These are phyloP conservation scores for Sigmodon hispidus DNA, from an alignment of 2,113 vertebrate genomes.

Conservation along the genomic window DNA sequence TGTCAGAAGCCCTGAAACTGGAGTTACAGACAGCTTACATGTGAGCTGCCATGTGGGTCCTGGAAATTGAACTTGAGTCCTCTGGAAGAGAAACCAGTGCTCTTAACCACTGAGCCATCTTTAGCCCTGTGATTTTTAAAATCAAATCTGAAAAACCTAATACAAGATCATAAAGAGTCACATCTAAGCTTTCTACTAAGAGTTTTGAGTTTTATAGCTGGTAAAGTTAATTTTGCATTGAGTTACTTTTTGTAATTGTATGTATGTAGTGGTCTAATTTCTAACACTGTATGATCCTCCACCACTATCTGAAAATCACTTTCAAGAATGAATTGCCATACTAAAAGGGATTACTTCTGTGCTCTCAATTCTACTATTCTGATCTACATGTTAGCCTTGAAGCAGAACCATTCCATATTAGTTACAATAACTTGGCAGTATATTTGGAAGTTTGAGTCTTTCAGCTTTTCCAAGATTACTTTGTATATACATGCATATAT, in stretches of 20 bases:
- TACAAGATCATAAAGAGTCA: background rate
- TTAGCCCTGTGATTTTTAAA: background rate
- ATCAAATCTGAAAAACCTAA: slow-evolving; percentile 39
- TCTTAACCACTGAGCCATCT: background rate
- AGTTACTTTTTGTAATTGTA: background rate
- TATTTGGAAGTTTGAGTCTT: background rate
- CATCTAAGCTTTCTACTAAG: background rate
- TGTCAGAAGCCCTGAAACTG: background rate
- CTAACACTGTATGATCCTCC: background rate
- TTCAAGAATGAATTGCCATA: slow-evolving; percentile 43
- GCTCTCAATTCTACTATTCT: background rate
- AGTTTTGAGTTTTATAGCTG: background rate
- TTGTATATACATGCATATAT: slow-evolving; percentile 1
- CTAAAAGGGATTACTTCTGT: background rate
- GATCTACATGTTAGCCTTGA: background rate
- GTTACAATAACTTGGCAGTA: background rate
- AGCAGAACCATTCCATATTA: background rate
- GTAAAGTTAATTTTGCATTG: slow-evolving; percentile 5
- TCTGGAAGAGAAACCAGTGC: background rate
- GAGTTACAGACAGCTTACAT: background rate
- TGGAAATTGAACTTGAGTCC: background rate
- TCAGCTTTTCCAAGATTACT: slow-evolving; percentile 43
- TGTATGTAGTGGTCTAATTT: background rate
- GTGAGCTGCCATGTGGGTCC: background rate
- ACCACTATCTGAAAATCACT: background rate